Conservation (phyloP, 2,888 invertebrate genomes). For the Andricus quercusramuli region DNA sequence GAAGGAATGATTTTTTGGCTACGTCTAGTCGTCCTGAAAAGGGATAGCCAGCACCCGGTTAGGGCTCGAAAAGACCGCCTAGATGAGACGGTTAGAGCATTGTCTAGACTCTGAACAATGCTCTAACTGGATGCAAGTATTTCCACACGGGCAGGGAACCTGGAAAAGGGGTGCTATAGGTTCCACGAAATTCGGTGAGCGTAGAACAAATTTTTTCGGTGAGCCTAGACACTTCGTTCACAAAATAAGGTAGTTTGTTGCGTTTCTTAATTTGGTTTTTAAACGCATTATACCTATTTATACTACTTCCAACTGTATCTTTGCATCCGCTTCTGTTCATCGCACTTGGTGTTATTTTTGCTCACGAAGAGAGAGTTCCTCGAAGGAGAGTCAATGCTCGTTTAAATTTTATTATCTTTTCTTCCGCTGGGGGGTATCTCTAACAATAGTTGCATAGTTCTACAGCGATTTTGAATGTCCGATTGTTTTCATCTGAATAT, state of each 20-base stretch:
- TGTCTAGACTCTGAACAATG: too few relatives aligned
- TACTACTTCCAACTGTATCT: slow-evolving; percentile 12
- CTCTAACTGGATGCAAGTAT: too few relatives aligned
- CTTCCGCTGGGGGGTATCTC: neutral
- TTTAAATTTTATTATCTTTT: slow-evolving; percentile 27
- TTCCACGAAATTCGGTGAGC: too few relatives aligned
- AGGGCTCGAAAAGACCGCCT: too few relatives aligned
- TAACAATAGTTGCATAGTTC: neutral
- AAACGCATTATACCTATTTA: slow-evolving; percentile 14
- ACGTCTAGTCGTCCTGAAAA: too few relatives aligned
- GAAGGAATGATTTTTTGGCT: too few relatives aligned
- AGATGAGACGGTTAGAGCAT: too few relatives aligned
- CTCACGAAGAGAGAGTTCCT: slow-evolving; percentile 13
- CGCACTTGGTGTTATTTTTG: slow-evolving; percentile 25
- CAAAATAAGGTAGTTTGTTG: neutral
- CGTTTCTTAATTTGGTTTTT: neutral
- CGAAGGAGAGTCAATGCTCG: slow-evolving; percentile 4
- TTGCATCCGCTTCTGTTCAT: slow-evolving; percentile 26
- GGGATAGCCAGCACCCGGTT: too few relatives aligned
- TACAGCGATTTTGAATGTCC: neutral
- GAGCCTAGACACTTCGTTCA: neutral
- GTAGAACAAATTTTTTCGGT: too few relatives aligned
- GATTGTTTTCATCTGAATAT: neutral
- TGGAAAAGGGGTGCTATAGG: too few relatives aligned
- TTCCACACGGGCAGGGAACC: too few relatives aligned